Percentiles rank a stretch among this genome's conserved stretches.
Conservation (phyloP, 2,888 invertebrate species). For the Lithophane socia region DNA sequence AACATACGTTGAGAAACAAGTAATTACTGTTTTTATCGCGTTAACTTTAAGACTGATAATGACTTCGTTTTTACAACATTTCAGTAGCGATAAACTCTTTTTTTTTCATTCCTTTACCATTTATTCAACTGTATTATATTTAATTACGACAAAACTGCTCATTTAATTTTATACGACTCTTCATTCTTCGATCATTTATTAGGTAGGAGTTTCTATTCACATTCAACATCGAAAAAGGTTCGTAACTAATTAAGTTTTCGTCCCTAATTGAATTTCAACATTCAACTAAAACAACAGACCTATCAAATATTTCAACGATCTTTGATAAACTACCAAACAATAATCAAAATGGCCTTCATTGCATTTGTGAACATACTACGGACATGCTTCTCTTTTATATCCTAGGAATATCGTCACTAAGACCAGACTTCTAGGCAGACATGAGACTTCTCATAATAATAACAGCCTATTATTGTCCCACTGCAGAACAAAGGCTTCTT, state of each 20-base stretch:
- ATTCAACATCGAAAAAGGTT: background rate
- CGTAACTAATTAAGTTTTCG: background rate
- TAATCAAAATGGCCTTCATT: background rate
- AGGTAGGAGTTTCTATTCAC: background rate
- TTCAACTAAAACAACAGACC: background rate
- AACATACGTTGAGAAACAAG: slow-evolving; percentile 29
- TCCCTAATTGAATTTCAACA: background rate
- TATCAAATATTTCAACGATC: background rate
- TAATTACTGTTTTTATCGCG: slow-evolving; percentile 44
- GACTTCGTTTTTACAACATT: slow-evolving; percentile 25
- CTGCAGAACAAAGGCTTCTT: background rate
- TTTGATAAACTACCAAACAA: background rate
- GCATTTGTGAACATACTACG: background rate
- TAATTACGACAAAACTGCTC: slow-evolving; percentile 12
- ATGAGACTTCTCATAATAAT: background rate
- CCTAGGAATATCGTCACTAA: background rate
- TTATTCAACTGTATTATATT: slow-evolving; percentile 26
- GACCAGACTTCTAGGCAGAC: background rate
- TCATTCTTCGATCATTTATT: background rate
- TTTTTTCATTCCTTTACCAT: slow-evolving; percentile 24
- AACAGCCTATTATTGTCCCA: background rate
- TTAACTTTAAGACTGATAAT: slow-evolving; percentile 24
- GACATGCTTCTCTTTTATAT: background rate
- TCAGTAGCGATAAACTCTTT: slow-evolving; percentile 7
- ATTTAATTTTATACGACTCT: slow-evolving; percentile 8